Percentiles rank a stretch among this genome's conserved stretches.
phyloP scores from a whole-genome alignment of 2,888 invertebrate species.

The Ochlodes sylvanus region DNA sequence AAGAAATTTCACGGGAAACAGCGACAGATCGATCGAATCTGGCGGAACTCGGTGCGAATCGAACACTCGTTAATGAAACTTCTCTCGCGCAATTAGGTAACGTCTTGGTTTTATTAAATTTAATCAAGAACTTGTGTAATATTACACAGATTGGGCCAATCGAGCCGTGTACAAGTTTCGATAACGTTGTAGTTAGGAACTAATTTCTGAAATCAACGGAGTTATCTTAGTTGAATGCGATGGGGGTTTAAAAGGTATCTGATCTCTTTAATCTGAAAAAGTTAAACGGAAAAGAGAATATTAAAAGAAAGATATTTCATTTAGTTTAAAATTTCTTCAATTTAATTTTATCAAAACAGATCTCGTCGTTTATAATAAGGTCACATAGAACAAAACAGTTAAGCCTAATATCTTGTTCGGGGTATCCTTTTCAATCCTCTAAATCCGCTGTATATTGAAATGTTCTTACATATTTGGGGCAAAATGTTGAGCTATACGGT shows the following conservation, averaged over 20 bases:
- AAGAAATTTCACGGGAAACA: slow-evolving; percentile 46
- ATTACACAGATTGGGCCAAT: slow-evolving; percentile 83
- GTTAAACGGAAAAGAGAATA: too few species aligned
- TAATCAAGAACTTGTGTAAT: slow-evolving; percentile 85
- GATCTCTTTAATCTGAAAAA: neutral
- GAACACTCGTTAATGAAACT: slow-evolving; percentile 83
- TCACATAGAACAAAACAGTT: slow-evolving; percentile 11
- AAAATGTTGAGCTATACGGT: slow-evolving; percentile 35
- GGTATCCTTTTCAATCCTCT: slow-evolving; percentile 26
- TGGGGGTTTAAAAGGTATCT: slow-evolving; percentile 72
- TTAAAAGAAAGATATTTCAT: too few species aligned
- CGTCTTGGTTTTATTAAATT: slow-evolving; percentile 85
- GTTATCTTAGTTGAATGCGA: slow-evolving; percentile 74
- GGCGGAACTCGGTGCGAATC: slow-evolving; percentile 70
- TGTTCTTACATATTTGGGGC: slow-evolving; percentile 41
- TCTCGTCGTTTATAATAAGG: slow-evolving; percentile 2
- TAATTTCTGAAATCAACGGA: slow-evolving; percentile 80
- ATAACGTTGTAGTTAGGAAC: slow-evolving; percentile 81
- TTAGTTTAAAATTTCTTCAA: neutral
- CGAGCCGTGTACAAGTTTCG: slow-evolving; percentile 81
- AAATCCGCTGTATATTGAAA: slow-evolving; percentile 39
- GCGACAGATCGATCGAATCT: slow-evolving; percentile 65
- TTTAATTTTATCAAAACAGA: neutral
- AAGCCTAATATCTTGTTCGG: slow-evolving; percentile 14
- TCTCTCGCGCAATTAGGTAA: slow-evolving; percentile 79